phyloP scores from a whole-genome alignment of 2,113 vertebrate species.

The Benitochromis conjunctus region DNA sequence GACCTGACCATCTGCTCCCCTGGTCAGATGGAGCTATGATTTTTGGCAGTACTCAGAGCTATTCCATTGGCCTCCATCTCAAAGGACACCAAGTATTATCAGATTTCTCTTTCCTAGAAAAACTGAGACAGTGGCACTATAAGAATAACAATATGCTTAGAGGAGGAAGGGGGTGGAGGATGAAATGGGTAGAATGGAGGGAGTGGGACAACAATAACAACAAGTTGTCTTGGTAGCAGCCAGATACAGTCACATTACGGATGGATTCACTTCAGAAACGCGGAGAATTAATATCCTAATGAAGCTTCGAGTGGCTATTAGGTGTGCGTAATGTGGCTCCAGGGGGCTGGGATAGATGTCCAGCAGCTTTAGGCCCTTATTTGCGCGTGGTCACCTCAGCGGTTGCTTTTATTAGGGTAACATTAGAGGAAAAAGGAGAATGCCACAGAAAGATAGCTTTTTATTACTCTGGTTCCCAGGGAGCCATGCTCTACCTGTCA shows the following conservation, averaged over 20 bases:
- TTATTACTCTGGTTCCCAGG: slow-evolving; percentile 93
- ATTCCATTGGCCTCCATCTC: slow-evolving; percentile 84
- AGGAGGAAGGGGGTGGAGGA: slow-evolving; percentile 28
- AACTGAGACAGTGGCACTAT: slow-evolving; percentile 68
- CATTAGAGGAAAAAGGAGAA: slow-evolving; percentile 85
- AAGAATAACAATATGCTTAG: slow-evolving; percentile 74
- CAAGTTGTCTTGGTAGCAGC: slow-evolving; percentile 88
- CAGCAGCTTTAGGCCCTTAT: slow-evolving; percentile 89
- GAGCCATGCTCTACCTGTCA: slow-evolving; percentile 89
- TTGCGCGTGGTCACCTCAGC: slow-evolving; percentile 93
- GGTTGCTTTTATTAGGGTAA: slow-evolving; percentile 93
- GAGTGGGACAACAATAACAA: slow-evolving; percentile 73
- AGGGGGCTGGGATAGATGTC: slow-evolving; percentile 94
- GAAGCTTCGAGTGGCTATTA: slow-evolving; percentile 92
- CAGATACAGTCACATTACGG: slow-evolving; percentile 90
- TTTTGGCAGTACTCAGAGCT: slow-evolving; percentile 82
- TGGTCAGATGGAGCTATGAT: slow-evolving; percentile 75
- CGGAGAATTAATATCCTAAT: slow-evolving; percentile 99
- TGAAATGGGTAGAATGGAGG: slow-evolving; percentile 32
- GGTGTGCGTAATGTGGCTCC: slow-evolving; percentile 94
- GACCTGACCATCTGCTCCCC: slow-evolving; percentile 78
- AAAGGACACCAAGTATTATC: slow-evolving; percentile 85
- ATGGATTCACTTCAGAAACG: slow-evolving; percentile 94
- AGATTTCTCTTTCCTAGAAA: slow-evolving; percentile 82
- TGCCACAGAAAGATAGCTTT: slow-evolving; percentile 84